A percentile compares a stretch with the other conserved stretches of the same genome.
These are phyloP conservation scores for Sebastiscus tertius DNA, from an alignment of 2,797 vertebrate species.

Conservation along the genomic window DNA sequence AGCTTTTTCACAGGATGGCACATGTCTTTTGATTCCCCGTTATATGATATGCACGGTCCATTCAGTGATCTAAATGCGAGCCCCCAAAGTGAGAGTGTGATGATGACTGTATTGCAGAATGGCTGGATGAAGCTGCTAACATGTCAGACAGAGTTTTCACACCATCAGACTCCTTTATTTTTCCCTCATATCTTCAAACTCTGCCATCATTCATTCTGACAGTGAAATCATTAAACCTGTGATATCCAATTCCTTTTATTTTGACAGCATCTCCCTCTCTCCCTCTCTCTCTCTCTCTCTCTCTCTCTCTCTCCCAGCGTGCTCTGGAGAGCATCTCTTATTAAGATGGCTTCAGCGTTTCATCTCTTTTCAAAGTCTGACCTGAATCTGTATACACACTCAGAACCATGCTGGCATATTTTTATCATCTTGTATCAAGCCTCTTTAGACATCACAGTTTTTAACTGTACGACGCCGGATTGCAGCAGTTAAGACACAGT, in stretches of 20 bases:
- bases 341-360: slow-evolving; percentile 78
- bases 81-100: slow-evolving; percentile 65
- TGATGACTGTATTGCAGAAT: slow-evolving; percentile 68
- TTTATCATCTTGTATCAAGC: slow-evolving; percentile 76
- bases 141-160: slow-evolving; percentile 78
- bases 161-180: slow-evolving; percentile 75
- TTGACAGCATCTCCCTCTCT: slow-evolving; percentile 71
- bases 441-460: slow-evolving; percentile 73
- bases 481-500: slow-evolving; percentile 59
- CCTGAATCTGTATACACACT: slow-evolving; percentile 80
- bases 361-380: slow-evolving; percentile 82
- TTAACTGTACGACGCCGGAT: slow-evolving; percentile 56
- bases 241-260: slow-evolving; percentile 84
- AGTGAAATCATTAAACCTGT: slow-evolving; percentile 84
- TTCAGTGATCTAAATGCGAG: slow-evolving; percentile 73
- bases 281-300: slow-evolving; percentile 37
- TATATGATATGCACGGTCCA: slow-evolving; percentile 69
- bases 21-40: slow-evolving; percentile 63
- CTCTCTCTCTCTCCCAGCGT: slow-evolving; percentile 57
- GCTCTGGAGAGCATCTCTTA: slow-evolving; percentile 79
- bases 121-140: slow-evolving; percentile 72
- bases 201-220: slow-evolving; percentile 81
- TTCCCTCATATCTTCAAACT: slow-evolving; percentile 74
- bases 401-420: slow-evolving; percentile 66
- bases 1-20: slow-evolving; percentile 67